phyloP scores from a whole-genome alignment of 2,113 vertebrate species.

The Cercocebus atys region DNA sequence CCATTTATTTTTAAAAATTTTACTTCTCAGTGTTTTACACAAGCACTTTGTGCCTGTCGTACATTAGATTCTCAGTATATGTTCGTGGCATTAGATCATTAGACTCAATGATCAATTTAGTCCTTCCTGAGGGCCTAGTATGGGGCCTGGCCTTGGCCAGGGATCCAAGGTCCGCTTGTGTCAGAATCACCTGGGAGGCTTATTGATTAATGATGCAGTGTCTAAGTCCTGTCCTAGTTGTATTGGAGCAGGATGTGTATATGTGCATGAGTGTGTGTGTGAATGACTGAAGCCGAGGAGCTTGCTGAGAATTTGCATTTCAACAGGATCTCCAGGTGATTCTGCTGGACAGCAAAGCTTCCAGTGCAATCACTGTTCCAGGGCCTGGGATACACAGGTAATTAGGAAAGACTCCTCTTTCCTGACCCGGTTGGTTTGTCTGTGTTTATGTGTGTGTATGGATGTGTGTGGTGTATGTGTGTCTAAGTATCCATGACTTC shows the following conservation, averaged over 20 bases:
- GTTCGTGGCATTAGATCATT: not conserved
- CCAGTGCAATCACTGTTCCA: not conserved
- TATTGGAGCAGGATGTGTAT: not conserved
- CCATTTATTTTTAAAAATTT: not conserved
- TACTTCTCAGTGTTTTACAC: not conserved
- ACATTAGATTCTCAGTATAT: not conserved
- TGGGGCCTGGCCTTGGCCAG: not conserved
- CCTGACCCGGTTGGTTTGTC: not conserved
- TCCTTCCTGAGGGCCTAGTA: not conserved
- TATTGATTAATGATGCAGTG: not conserved
- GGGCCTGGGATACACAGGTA: not conserved
- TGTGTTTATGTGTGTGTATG: not conserved
- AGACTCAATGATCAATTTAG: not conserved
- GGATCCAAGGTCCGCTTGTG: not conserved
- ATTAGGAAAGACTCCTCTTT: not conserved
- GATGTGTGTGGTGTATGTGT: not conserved
- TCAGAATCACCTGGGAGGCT: not conserved
- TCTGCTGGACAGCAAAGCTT: not conserved
- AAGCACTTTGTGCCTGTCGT: not conserved
- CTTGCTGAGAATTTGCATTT: not conserved
- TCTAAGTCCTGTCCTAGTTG: not conserved
- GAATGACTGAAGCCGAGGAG: too few relatives aligned
- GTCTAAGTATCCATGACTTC: not conserved
- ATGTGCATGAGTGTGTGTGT: fast-evolving
- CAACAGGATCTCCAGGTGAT: not conserved